phyloP scores from a whole-genome alignment of 2,888 invertebrate genomes.

The Oligia latruncula region DNA sequence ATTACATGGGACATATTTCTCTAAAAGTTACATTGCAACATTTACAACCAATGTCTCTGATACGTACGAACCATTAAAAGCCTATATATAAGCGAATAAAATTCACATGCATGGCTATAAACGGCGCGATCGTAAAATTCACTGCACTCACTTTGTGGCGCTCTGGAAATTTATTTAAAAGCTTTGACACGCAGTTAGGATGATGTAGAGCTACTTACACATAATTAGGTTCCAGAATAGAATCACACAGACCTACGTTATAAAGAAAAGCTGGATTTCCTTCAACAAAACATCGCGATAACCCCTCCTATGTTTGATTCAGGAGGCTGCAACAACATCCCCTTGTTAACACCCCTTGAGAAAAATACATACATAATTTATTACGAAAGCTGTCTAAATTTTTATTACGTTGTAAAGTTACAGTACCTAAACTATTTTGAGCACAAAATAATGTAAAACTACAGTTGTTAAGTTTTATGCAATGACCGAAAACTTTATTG shows the following conservation, averaged over 20 bases:
- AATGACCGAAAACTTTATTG: slow-evolving; percentile 71
- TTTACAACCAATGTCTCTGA: slow-evolving; percentile 77
- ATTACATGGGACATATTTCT: slow-evolving; percentile 64
- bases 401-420: slow-evolving; percentile 61
- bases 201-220: slow-evolving; percentile 54
- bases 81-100: slow-evolving; percentile 86
- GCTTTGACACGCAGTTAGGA: slow-evolving; percentile 66
- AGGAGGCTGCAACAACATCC: slow-evolving; percentile 1
- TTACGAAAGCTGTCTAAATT: slow-evolving; percentile 49
- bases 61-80: slow-evolving; percentile 84
- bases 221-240: slow-evolving; percentile 52
- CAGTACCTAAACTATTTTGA: slow-evolving; percentile 59
- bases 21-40: slow-evolving; percentile 62
- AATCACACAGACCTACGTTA: background rate
- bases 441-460: slow-evolving; percentile 71
- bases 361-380: slow-evolving; percentile 62
- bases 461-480: slow-evolving; percentile 67
- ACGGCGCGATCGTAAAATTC: slow-evolving; percentile 82
- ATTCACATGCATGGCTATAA: slow-evolving; percentile 82
- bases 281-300: slow-evolving; percentile 22
- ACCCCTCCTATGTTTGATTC: slow-evolving; percentile 40
- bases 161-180: slow-evolving; percentile 77
- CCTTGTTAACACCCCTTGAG: slow-evolving; percentile 39
- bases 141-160: slow-evolving; percentile 84
- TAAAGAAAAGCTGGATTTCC: slow-evolving; percentile 20